Evolutionary conservation across 2,113 vertebrate species (phyloP), one percentile per base, ranked within the genome.

Genomic region (Mandrillus leucophaeus): DNA sequence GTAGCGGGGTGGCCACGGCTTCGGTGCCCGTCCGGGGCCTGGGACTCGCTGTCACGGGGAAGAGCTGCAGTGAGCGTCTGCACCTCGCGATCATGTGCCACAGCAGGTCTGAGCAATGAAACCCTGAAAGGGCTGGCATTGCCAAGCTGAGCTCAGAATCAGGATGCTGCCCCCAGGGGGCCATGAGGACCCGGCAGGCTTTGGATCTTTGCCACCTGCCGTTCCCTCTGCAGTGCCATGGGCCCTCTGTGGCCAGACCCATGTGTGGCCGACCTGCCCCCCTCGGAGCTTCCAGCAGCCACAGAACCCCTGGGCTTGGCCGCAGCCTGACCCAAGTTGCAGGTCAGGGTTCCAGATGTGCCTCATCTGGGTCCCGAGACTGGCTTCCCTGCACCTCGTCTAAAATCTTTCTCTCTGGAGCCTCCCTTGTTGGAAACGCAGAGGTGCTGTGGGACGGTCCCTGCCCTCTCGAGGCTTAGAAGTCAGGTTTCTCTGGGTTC

Each of bases 361-460:
- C 5, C 40, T 20, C 9, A 0, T 20, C 8, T 18, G 1, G 35
- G 17, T 20, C 4, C 76, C 6, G 2, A 14, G 43, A 50, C 76
- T 50, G 30, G 43, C 12, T 45, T 76, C 14, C 73, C 73, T 73
- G 70, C n/a, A 22, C n/a, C 73, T 40, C 6, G 2, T 43, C 25
- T 45, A 45, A 30, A 76, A 76, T 13, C 3, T 45, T 45, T 38
- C n/a, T 45, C 23, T 45, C 14, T 76, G 25, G 27, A 64, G 27
- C 27, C 12, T 64, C 13, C 43, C 25, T 0, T 45, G 7, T 76
- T 48, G 40, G 40, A 43, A 75, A 25, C 23, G 27, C 6, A 40
- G 40, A 64, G 61, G 27, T 64, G 27, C 61, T 45, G 76, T 7
- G 5, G 20, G 22, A 25, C 35, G 40, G 68, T 75, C 32, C 32